Evolutionary conservation across 2,113 vertebrate genomes (phyloP).

Genomic region (Bothrops jararaca): DNA sequence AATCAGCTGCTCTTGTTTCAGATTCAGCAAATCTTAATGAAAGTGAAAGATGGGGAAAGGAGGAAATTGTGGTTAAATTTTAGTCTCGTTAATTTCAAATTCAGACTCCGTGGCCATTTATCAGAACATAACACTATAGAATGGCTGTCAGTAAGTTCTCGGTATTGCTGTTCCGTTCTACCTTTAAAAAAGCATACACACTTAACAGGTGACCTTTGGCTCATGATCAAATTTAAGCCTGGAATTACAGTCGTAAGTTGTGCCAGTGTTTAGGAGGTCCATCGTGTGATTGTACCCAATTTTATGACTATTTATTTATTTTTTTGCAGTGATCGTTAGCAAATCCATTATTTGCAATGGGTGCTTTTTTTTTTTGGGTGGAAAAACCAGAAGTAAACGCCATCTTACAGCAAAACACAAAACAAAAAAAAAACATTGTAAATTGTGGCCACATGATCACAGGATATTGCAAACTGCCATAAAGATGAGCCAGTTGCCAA

Average conservation of each 20-base stretch:
- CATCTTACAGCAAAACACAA: not conserved
- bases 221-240: not conserved
- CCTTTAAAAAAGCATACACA: not conserved
- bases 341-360: not conserved
- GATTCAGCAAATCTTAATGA: not conserved
- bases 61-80: not conserved
- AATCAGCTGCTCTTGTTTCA: not conserved
- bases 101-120: not conserved
- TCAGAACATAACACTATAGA: not conserved
- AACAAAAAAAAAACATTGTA: not conserved
- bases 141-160: not conserved
- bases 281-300: not conserved
- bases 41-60: not conserved
- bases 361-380: not conserved
- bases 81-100: not conserved
- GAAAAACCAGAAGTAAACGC: not conserved
- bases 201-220: not conserved
- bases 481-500: not conserved
- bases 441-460: not conserved
- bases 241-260: not conserved
- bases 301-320: not conserved
- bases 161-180: not conserved
- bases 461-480: not conserved
- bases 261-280: not conserved
- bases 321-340: not conserved